A percentile compares a stretch with the other conserved stretches of the same genome.
phyloP scores from a whole-genome alignment of 53 echinoderm and acorn worm species.

The Astropecten irregularis region DNA sequence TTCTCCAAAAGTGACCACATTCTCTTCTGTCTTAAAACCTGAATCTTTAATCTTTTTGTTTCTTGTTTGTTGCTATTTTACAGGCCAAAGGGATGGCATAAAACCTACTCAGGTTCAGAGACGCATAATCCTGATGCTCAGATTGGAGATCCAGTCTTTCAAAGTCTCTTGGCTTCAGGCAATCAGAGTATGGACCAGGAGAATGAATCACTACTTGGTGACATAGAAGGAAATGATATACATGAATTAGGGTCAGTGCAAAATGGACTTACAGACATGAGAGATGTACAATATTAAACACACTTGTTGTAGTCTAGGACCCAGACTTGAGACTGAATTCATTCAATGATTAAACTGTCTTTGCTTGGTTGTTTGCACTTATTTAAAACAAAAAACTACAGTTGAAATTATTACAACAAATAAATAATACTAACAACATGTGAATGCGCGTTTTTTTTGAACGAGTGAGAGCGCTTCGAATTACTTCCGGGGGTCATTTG shows the following conservation, averaged over 20 bases:
- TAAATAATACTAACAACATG: background rate
- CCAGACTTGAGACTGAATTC: background rate
- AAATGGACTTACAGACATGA: conserved; percentile 6
- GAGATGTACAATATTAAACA: conserved; percentile 24
- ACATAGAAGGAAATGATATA: conserved; percentile 44
- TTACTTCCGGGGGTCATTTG: too few species aligned
- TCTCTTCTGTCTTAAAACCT: too few species aligned
- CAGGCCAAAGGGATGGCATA: conserved; percentile 97
- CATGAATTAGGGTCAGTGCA: conserved; percentile 54
- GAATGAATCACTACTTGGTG: conserved; percentile 40
- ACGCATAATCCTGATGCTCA: conserved; percentile 67
- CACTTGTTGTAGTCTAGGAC: background rate
- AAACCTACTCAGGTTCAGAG: conserved; percentile 62
- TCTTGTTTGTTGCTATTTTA: background rate
- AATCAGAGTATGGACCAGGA: conserved; percentile 53
- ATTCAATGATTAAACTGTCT: background rate
- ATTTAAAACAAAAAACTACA: background rate
- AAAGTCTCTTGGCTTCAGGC: conserved; percentile 56
- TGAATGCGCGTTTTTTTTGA: background rate
- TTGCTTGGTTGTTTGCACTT: background rate
- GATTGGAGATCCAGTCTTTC: conserved; percentile 84
- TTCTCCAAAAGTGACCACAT: too few species aligned
- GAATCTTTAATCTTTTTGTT: background rate
- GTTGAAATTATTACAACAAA: background rate
- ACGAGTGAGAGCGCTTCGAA: background rate